Evolutionary conservation across 2,888 invertebrate species (phyloP).

Genomic region (Drosophila leonis): DNA sequence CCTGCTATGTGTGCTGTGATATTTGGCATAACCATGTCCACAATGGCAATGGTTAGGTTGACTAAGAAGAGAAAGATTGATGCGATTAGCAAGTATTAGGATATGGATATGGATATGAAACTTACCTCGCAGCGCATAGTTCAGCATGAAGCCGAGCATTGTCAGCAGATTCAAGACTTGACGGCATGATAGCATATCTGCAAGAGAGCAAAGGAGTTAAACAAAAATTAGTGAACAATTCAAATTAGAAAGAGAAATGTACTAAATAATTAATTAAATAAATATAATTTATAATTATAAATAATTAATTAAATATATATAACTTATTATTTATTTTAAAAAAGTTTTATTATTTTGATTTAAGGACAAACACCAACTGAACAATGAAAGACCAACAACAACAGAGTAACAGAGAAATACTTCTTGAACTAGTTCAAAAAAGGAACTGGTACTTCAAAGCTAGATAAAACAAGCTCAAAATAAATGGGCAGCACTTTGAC

Average conservation of each 20-base stretch:
- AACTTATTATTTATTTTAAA: not conserved
- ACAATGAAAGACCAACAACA: too few species aligned
- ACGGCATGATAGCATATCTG: conserved; percentile 91
- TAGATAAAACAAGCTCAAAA: not conserved
- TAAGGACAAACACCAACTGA: not conserved
- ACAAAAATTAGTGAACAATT: not conserved
- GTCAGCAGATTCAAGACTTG: conserved; percentile 94
- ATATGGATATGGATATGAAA: too few species aligned
- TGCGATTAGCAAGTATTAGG: not conserved
- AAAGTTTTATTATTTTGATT: not conserved
- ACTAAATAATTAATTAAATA: too few species aligned
- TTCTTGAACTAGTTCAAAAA: not conserved
- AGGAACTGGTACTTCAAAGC: too few species aligned
- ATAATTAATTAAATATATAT: too few species aligned
- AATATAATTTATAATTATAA: not conserved
- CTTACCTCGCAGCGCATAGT: conserved; percentile 91
- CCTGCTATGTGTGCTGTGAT: conserved; percentile 11
- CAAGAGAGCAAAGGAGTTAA: conserved; percentile 67
- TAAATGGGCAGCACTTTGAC: not conserved
- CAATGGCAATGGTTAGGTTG: conserved; percentile 94
- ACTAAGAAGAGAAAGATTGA: conserved; percentile 85
- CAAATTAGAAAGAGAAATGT: not conserved
- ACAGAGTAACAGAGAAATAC: too few species aligned
- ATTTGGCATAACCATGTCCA: conserved; percentile 89
- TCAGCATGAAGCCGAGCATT: conserved; percentile 94